Evolutionary conservation across 2,113 vertebrate species (phyloP).

Genomic region (Poeciliopsis occidentalis): DNA sequence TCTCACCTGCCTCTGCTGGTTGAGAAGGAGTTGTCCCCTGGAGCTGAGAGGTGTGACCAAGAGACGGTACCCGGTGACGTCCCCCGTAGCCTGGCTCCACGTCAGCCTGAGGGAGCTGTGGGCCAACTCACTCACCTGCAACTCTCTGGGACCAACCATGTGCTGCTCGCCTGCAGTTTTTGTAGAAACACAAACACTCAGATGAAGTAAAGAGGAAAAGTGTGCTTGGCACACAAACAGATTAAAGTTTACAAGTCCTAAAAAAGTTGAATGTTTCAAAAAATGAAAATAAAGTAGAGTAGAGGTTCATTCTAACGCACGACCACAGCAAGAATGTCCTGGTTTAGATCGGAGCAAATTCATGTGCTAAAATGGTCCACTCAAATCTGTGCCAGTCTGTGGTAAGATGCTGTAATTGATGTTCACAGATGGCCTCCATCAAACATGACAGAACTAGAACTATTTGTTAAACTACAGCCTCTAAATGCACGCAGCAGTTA

Average conservation of each 20-base stretch:
- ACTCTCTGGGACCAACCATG: slow-evolving; percentile 80
- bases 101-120: slow-evolving; percentile 85
- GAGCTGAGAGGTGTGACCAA: slow-evolving; percentile 72
- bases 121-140: slow-evolving; percentile 79
- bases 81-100: slow-evolving; percentile 85
- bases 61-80: slow-evolving; percentile 81
- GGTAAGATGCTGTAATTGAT: too few relatives aligned
- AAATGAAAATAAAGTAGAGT: not conserved
- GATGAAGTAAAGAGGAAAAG: not conserved
- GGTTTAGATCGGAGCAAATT: too few relatives aligned
- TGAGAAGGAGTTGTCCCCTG: slow-evolving; percentile 43
- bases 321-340: too few relatives aligned
- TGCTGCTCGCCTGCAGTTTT: slow-evolving; percentile 71
- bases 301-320: too few relatives aligned
- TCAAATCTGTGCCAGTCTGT: too few relatives aligned
- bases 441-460: too few relatives aligned
- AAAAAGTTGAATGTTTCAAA: not conserved
- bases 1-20: slow-evolving; percentile 79
- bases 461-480: too few relatives aligned
- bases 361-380: too few relatives aligned
- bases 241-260: slow-evolving; percentile 9
- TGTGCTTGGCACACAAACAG: not conserved
- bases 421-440: too few relatives aligned
- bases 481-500: too few relatives aligned
- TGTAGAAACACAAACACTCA: not conserved